These are phyloP conservation scores for Synanthedon myopaeformis DNA, from an alignment of 2,888 invertebrate genomes.

Conservation along the genomic window DNA sequence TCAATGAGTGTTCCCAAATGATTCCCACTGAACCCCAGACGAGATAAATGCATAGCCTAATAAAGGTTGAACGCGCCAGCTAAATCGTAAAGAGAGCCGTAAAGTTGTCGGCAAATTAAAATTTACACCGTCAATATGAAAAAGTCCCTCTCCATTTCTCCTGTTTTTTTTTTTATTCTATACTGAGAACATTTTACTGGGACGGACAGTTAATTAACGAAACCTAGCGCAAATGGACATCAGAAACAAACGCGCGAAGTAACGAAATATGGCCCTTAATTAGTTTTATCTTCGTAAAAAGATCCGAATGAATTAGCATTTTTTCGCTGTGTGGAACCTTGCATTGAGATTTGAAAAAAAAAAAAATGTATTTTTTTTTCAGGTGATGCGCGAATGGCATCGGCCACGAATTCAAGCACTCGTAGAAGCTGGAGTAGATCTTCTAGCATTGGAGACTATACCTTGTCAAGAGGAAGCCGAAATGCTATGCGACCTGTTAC, in stretches of 20 bases:
- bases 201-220: constrained; percentile 62
- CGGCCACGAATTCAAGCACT: constrained; percentile 83
- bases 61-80: constrained; percentile 61
- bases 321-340: neutral
- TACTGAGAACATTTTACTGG: constrained; percentile 49
- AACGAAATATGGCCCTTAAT: constrained; percentile 19
- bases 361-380: neutral
- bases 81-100: constrained; percentile 65
- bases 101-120: constrained; percentile 67
- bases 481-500: constrained; percentile 81
- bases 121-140: constrained; percentile 68
- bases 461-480: constrained; percentile 89
- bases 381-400: constrained; percentile 86
- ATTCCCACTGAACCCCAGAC: constrained; percentile 30
- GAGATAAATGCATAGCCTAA: constrained; percentile 55
- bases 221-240: constrained; percentile 51
- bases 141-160: constrained; percentile 52
- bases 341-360: neutral
- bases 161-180: constrained; percentile 33
- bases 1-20: constrained; percentile 12
- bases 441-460: constrained; percentile 92
- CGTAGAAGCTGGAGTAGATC: constrained; percentile 83
- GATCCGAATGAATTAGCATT: neutral
- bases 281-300: constrained; percentile 6
- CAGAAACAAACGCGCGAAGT: constrained; percentile 34